These are phyloP conservation scores for Pseudolaguvia tuberculata DNA, from an alignment of 2,113 vertebrate genomes.

Conservation along the genomic window DNA sequence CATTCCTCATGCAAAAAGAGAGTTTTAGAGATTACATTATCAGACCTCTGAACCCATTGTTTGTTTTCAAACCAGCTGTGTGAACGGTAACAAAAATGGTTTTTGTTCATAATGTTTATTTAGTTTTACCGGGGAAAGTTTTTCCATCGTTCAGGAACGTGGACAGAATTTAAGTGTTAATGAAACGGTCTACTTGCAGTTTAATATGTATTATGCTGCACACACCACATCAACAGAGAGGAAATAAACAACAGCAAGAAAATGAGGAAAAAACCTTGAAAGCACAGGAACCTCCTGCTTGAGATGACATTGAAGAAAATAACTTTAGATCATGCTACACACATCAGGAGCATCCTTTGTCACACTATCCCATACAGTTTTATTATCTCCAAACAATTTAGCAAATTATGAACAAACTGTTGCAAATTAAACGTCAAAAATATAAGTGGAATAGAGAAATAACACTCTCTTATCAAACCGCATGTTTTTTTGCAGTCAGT, in stretches of 20 bases:
- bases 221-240: neutral
- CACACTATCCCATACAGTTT: neutral
- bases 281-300: neutral
- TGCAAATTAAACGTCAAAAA: neutral
- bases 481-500: slow-evolving; percentile 47
- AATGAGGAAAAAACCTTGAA: neutral
- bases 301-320: neutral
- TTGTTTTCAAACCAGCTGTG: neutral
- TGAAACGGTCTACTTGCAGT: neutral
- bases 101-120: neutral
- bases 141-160: neutral
- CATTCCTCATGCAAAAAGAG: neutral
- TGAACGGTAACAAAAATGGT: neutral
- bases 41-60: neutral
- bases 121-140: neutral
- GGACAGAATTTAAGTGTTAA: neutral
- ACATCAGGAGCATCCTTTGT: neutral
- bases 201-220: neutral
- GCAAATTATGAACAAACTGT: neutral
- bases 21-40: neutral
- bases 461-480: neutral
- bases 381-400: slow-evolving; percentile 10
- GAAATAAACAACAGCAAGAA: neutral
- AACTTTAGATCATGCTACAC: neutral
- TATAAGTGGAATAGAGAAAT: neutral